phyloP scores from a whole-genome alignment of 2,888 invertebrate species.

The Ischnura elegans region DNA sequence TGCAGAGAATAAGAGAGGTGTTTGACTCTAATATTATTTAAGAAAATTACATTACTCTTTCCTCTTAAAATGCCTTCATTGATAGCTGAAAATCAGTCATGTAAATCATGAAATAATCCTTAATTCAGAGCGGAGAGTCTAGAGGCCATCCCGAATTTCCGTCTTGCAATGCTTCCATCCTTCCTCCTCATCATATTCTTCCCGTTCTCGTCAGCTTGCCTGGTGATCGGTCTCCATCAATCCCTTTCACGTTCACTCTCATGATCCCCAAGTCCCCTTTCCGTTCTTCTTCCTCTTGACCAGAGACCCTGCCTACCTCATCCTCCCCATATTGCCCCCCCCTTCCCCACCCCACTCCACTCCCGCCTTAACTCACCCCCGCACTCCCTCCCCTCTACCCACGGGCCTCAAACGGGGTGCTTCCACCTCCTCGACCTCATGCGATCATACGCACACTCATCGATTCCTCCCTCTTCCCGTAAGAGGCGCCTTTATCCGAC shows the following conservation, averaged over 20 bases:
- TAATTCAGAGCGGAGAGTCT: too few species aligned
- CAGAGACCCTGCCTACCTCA: background rate
- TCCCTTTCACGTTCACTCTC: background rate
- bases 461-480: conserved; percentile 41
- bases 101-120: too few species aligned
- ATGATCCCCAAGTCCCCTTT: background rate
- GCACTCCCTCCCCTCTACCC: background rate
- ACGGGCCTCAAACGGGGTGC: background rate
- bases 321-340: background rate
- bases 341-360: background rate
- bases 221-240: conserved; percentile 6
- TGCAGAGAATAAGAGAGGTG: too few species aligned
- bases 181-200: background rate
- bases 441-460: conserved; percentile 9
- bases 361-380: background rate
- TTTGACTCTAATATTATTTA: too few species aligned
- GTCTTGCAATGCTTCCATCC: background rate
- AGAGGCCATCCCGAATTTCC: background rate
- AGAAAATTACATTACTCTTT: too few species aligned
- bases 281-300: background rate
- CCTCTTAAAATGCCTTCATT: too few species aligned
- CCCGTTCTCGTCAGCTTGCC: background rate
- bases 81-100: too few species aligned
- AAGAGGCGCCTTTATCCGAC: conserved; percentile 36
- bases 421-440: background rate